Evolutionary conservation across 2,888 invertebrate genomes (phyloP).

Genomic region (Dryococelus australis): DNA sequence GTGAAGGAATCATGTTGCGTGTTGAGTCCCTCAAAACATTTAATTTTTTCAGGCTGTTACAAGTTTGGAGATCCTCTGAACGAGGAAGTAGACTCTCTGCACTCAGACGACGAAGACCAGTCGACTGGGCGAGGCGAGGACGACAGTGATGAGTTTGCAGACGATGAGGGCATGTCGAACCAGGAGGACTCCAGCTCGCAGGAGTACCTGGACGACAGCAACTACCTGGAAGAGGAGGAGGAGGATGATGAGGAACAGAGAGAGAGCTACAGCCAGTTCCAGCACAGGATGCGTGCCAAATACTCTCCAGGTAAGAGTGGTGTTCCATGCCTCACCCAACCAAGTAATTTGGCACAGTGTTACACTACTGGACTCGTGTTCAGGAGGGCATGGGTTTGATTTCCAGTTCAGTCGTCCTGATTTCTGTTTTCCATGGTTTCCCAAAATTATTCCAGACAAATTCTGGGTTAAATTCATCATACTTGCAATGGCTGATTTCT

Average conservation of each 20-base stretch:
- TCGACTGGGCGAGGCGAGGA: constrained; percentile 57
- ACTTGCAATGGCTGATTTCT: too few species aligned
- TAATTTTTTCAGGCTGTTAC: constrained; percentile 66
- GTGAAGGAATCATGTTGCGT: too few species aligned
- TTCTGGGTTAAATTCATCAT: too few species aligned
- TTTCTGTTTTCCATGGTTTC: too few species aligned
- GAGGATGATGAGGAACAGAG: constrained; percentile 44
- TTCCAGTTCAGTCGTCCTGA: too few species aligned
- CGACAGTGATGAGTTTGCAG: constrained; percentile 66
- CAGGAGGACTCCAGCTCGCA: constrained; percentile 64
- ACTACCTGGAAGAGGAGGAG: constrained; percentile 52
- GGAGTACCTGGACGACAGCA: constrained; percentile 61
- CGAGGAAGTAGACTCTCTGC: constrained; percentile 75
- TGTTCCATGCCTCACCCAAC: background rate
- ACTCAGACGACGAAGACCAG: constrained; percentile 69
- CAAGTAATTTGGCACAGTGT: too few species aligned
- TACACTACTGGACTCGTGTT: too few species aligned
- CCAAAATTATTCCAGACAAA: too few species aligned
- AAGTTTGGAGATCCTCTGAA: constrained; percentile 72
- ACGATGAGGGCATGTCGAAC: constrained; percentile 65
- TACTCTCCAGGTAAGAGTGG: constrained; percentile 35
- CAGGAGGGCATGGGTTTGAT: too few species aligned
- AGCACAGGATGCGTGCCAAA: constrained; percentile 38
- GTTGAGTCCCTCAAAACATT: too few species aligned
- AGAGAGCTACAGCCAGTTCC: constrained; percentile 43